Conservation (phyloP, 2,113 vertebrate genomes). For the Mus spicilegus region DNA sequence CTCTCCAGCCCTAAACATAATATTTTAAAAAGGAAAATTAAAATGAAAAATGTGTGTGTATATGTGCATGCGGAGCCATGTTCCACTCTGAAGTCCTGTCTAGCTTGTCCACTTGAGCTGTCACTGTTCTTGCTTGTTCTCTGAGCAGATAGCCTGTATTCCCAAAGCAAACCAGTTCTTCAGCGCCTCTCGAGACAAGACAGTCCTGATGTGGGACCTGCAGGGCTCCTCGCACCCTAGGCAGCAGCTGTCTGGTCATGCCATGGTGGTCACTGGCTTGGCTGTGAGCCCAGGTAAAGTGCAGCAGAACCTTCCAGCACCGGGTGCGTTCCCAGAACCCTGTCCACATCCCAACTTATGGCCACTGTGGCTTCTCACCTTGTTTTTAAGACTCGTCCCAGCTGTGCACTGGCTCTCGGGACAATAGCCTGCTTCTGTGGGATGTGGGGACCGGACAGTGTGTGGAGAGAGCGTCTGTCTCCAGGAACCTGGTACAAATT, state of each 20-base stretch:
- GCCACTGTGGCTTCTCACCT: background rate
- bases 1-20: background rate
- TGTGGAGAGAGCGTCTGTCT: conserved; percentile 90
- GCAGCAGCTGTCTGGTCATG: conserved; percentile 92
- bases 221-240: conserved; percentile 86
- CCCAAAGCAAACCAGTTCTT: conserved; percentile 91
- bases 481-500: conserved; percentile 94
- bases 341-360: background rate
- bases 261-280: conserved; percentile 95
- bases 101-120: background rate
- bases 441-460: conserved; percentile 92
- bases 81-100: background rate
- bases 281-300: conserved; percentile 93
- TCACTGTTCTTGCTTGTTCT: background rate
- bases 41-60: background rate
- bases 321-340: background rate
- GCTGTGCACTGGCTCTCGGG: conserved; percentile 95
- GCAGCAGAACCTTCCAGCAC: accelerated
- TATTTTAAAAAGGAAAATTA: too few species aligned
- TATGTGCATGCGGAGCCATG: background rate
- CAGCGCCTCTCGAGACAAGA: conserved; percentile 96
- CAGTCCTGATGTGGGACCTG: conserved; percentile 94
- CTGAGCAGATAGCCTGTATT: conserved; percentile 89
- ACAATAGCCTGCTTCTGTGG: conserved; percentile 96
- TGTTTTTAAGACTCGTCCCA: conserved; percentile 88